Percentiles rank a stretch among this genome's conserved stretches.
phyloP scores from a whole-genome alignment of 37 sponge, comb jelly and placozoan genomes.

The Cladorhizidae sp. region DNA sequence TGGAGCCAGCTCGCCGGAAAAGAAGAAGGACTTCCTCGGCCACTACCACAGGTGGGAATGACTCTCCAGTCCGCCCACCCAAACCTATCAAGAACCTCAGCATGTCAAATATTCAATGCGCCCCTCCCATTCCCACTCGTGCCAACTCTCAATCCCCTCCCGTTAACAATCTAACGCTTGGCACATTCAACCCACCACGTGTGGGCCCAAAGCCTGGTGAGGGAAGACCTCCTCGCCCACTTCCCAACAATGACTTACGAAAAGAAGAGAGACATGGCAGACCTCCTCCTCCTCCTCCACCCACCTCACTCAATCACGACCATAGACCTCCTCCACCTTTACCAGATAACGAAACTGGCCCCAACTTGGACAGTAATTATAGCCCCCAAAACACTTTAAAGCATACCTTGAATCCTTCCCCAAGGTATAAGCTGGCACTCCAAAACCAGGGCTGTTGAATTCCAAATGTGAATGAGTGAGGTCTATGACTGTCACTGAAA shows the following conservation, averaged over 20 bases:
- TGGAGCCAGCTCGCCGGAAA: not conserved
- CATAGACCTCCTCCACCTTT: not conserved
- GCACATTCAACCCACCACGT: not conserved
- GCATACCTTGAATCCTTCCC: too few species aligned
- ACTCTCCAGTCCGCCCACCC: not conserved
- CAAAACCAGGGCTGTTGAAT: too few species aligned
- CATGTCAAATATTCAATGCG: not conserved
- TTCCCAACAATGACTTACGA: conserved; percentile 7
- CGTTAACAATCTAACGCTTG: not conserved
- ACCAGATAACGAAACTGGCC: not conserved
- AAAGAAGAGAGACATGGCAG: not conserved
- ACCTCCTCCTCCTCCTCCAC: conserved; percentile 14
- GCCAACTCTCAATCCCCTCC: not conserved
- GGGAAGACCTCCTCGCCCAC: not conserved
- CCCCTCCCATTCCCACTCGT: not conserved
- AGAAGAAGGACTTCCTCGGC: not conserved
- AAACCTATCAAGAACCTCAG: not conserved
- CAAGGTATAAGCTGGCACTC: too few species aligned
- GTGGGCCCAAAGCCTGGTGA: not conserved
- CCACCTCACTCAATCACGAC: not conserved
- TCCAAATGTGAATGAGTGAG: too few species aligned
- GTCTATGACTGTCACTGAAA: too few species aligned
- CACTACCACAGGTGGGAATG: not conserved
- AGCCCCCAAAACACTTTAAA: too few species aligned
- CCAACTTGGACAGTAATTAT: too few species aligned